Conservation (phyloP, 2,113 vertebrate genomes). For the Pelecanoides urinatrix region DNA sequence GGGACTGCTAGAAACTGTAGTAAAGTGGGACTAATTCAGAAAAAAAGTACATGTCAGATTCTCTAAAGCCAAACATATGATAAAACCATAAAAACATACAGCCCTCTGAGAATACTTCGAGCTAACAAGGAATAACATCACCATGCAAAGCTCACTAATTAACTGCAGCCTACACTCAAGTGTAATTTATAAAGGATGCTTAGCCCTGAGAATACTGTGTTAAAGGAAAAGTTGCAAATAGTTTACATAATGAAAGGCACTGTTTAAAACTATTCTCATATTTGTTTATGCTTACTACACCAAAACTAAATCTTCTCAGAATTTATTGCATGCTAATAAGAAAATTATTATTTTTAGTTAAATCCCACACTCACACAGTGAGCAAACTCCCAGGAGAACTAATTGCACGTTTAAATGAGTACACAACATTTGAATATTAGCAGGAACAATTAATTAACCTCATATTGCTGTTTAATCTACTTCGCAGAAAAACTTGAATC, state of each 20-base stretch:
- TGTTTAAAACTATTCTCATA: not conserved
- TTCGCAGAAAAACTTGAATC: not conserved
- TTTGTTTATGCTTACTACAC: conserved; percentile 50
- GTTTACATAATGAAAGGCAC: not conserved
- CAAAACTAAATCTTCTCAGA: conserved; percentile 4
- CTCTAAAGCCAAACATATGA: not conserved
- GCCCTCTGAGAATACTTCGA: conserved; percentile 18
- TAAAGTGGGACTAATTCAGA: not conserved
- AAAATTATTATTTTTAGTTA: conserved; percentile 40
- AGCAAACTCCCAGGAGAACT: conserved; percentile 13
- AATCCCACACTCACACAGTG: not conserved
- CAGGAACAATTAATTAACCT: conserved; percentile 33
- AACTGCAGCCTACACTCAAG: not conserved
- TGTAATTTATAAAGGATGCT: conserved; percentile 14
- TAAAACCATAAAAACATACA: not conserved
- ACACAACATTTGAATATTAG: conserved; percentile 22
- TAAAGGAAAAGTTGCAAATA: not conserved
- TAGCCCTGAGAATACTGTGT: not conserved
- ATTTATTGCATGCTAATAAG: conserved; percentile 29
- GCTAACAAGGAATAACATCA: not conserved
- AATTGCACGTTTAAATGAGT: conserved; percentile 39
- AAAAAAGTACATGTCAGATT: not conserved
- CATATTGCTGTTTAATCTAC: not conserved
- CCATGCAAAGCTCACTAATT: conserved; percentile 31
- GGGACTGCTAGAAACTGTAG: not conserved